These are phyloP conservation scores for Arnoldichthys spilopterus DNA, from an alignment of 2,797 vertebrate genomes.

Conservation along the genomic window DNA sequence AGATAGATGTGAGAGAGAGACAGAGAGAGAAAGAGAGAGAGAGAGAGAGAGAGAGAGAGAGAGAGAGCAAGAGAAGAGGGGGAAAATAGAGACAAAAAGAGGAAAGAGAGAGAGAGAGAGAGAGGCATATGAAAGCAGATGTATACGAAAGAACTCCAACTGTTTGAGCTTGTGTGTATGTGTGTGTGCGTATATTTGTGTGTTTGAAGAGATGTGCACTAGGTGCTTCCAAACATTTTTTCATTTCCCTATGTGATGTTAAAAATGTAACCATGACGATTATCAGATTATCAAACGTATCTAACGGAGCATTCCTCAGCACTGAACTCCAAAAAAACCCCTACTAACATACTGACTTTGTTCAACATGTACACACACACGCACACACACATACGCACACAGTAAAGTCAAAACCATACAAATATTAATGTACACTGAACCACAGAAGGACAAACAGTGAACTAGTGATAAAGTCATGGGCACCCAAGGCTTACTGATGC, in stretches of 20 bases:
- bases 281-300: constrained; percentile 19
- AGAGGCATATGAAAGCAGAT: constrained; percentile 50
- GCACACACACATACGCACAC: constrained; percentile 44
- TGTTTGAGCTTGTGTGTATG: constrained; percentile 33
- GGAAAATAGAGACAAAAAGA: too few species aligned
- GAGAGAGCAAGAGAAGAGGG: too few species aligned
- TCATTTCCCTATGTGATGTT: constrained; percentile 13
- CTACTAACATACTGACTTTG: constrained; percentile 1
- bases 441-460: too few species aligned
- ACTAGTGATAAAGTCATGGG: too few species aligned
- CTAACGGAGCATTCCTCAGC: not conserved
- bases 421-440: too few species aligned
- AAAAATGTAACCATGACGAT: not conserved
- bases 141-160: constrained; percentile 52
- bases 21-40: constrained; percentile 7
- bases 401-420: too few species aligned
- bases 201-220: constrained; percentile 14
- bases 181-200: constrained; percentile 1
- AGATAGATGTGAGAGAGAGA: not conserved
- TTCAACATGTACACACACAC: constrained; percentile 15
- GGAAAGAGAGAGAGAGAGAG: constrained; percentile 5
- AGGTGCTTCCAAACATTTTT: constrained; percentile 20
- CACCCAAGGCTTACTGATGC: too few species aligned
- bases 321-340: not conserved
- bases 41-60: constrained; percentile 3